Base-by-base conservation (phyloP, 2,797 vertebrate species). In the Leptodactylus fallax region DNA sequence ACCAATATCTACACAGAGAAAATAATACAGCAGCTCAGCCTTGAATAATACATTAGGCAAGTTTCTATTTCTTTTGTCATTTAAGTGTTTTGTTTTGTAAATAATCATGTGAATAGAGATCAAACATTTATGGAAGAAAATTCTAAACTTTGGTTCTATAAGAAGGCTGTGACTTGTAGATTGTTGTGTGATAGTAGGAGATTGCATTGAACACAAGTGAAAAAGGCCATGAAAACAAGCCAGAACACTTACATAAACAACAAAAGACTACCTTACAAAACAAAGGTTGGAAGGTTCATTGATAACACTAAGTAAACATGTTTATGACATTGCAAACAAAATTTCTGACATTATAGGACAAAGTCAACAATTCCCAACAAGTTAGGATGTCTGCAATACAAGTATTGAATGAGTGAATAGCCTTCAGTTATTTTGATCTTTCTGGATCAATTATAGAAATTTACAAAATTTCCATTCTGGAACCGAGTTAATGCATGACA, bases 51-150 rank as follows among this genome's bases (percentile, higher is more conserved):
- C 67, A 61, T 36, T 67, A 61, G 19, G n/a, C 21, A n/a, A 5
- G 17, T 47, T 74, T 23, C 23, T 74, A 47, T 45, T 84, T 60
- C 49, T 45, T 83, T 84, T 76, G 55, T 84, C 53, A 84, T 21
- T 74, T 60, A 27, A 65, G 51, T 81, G 58, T 80, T 27, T 56
- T 12, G 25, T 55, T 86, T 79, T 56, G 12, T 86, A 78, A 61
- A 61, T 25, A 76, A 19, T 63, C 51, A 0, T 21, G 6, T 79
- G 60, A 55, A 36, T 51, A 85, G 19, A 85, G 72, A 79, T 79
- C 23, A 47, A 77, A 47, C 49, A 47, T 45, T 61, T 65, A 67
- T 16, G 67, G 53, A n/a, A 25, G 61, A 51, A n/a, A 36, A 74
- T 74, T 51, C 23, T 13, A 58, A 86, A 55, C 51, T 79, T 80